Evolutionary conservation across 2,888 invertebrate species (phyloP), one percentile per base, ranked within the genome.

Genomic region (Diarsia rubi): DNA sequence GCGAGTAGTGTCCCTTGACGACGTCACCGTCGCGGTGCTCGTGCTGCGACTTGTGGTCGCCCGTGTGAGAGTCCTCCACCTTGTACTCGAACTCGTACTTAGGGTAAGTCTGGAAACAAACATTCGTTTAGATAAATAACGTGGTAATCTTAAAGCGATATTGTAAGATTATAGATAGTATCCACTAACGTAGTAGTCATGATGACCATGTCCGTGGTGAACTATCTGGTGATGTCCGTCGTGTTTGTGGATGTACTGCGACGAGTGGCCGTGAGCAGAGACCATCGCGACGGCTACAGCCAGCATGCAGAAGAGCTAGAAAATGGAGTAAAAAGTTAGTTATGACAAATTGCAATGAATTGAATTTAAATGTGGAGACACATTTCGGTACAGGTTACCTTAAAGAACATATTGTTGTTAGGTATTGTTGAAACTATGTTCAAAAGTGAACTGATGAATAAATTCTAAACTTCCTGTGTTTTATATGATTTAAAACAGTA

Each of bases 71-170:
- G 83, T 97, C 97, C 79, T 96, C 92, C 21, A 96, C 97, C 44
- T 97, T 96, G 88, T 97, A 97, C 75, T 95, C 93, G 90, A 95
- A 97, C 75, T 96, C 94, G 91, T 97, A 97, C 86, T 95, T 95
- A 54, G 97, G 97, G 88, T 96, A 93, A 47, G 95, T 89, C 92
- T 93, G 82, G 19, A 60, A 57, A 66, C 2, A 2, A 45, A 47
- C n/a, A 68, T 0, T 8, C 9, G 4, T 0, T 27, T n/a, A 54
- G 11, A 9, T n/a, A 66, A 6, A 27, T 14, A 21, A 5, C 11
- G 21, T 54, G 6, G 2, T 1, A 4, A 9, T 8, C 14, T 9
- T 2, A 9, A 8, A 0, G 19, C 5, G 4, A 49, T 52, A 52
- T 14, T 47, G 6, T 2, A 19, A 16, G n/a, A 19, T 37, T 3